Conservation (phyloP, 1,140 invertebrate genomes). For the Drosophila santomea region DNA sequence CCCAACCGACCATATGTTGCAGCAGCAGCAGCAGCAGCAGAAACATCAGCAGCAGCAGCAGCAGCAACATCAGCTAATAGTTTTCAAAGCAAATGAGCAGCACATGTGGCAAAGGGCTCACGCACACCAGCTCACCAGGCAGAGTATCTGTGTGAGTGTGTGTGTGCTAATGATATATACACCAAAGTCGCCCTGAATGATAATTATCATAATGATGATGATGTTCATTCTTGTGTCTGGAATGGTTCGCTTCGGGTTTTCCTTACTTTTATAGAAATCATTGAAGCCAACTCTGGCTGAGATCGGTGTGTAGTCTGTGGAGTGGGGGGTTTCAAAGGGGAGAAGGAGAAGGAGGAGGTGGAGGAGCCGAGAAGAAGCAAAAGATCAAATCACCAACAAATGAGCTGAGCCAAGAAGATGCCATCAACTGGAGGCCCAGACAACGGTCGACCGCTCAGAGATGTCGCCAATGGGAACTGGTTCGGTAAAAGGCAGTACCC, state of each 20-base stretch:
- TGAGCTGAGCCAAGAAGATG: conserved; percentile 61
- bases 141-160: background rate
- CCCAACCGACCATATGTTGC: conserved; percentile 71
- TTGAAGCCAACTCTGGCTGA: conserved; percentile 56
- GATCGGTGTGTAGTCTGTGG: background rate
- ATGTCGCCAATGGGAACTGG: conserved; percentile 11
- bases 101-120: conserved; percentile 72
- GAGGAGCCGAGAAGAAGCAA: conserved; percentile 47
- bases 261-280: conserved; percentile 73
- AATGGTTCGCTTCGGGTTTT: conserved; percentile 34
- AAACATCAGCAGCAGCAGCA: conserved; percentile 21
- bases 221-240: conserved; percentile 49
- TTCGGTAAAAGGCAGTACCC: background rate
- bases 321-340: background rate
- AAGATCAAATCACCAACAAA: conserved; percentile 80
- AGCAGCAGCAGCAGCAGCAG: conserved; percentile 39
- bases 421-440: conserved; percentile 31
- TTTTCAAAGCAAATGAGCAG: conserved; percentile 80
- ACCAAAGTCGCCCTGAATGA: conserved; percentile 37
- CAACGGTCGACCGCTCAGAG: conserved; percentile 3
- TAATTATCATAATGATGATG: conserved; percentile 75
- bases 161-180: conserved; percentile 10
- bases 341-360: conserved; percentile 11
- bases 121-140: conserved; percentile 24
- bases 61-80: conserved; percentile 65